Conservation (phyloP, 1,140 invertebrate genomes). For the Triops cancriformis region DNA sequence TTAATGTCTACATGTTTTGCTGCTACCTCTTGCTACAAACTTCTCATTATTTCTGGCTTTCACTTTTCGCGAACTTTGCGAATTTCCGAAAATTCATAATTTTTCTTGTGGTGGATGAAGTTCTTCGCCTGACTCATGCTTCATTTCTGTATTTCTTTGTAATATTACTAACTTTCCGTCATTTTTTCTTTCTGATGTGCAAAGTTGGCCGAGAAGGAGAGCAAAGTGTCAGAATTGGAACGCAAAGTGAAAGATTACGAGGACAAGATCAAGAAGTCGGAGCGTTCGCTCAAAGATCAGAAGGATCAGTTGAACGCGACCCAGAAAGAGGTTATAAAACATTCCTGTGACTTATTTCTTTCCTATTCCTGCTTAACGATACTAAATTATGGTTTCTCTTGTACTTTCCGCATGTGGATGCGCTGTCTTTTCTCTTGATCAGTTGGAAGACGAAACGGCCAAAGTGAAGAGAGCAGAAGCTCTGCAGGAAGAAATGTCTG, state of each 20-base stretch:
- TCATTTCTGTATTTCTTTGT: background rate
- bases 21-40: no score
- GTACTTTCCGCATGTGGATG: constrained; percentile 9
- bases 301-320: constrained; percentile 52
- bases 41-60: no score
- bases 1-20: no score
- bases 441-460: constrained; percentile 51
- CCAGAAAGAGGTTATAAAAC: constrained; percentile 47
- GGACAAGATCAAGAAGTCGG: constrained; percentile 51
- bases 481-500: constrained; percentile 43
- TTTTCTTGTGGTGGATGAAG: no score
- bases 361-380: background rate
- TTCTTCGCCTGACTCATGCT: no score
- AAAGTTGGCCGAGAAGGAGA: constrained; percentile 47
- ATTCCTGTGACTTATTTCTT: background rate
- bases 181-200: background rate
- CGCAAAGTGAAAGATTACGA: constrained; percentile 51
- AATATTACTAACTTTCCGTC: background rate
- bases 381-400: constrained; percentile 15
- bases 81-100: no score
- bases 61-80: no score
- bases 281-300: constrained; percentile 46
- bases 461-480: constrained; percentile 48
- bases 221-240: constrained; percentile 48
- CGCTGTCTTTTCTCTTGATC: constrained; percentile 19